Base-by-base conservation (phyloP, 2,797 vertebrate species). In the Poecilia gillii region DNA sequence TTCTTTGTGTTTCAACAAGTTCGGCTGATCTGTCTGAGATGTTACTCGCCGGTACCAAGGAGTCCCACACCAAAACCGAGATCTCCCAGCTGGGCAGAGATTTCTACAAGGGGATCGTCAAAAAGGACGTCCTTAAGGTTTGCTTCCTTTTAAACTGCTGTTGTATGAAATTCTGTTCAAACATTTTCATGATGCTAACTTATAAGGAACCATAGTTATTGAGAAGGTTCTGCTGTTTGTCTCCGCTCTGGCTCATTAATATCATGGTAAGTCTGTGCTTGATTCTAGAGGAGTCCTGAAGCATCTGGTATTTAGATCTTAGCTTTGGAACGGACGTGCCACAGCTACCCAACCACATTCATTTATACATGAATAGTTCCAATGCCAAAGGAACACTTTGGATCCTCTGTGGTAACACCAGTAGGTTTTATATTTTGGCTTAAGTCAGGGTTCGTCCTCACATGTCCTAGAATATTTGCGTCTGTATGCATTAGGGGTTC, bases 61-160 rank as follows among this genome's bases (percentile, higher is more conserved):
- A 97, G 43, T 94, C 96, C 3, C 97, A 98, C 0, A 96, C 97
- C 83, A 93, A 81, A 74, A 97, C 97, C 0, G 97, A 97, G 92
- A 98, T 96, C 86, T 97, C 96, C 1, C 95, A 95, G 79, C 97
- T 97, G 86, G 97, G 97, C 78, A 97, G 96, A 88, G 96, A 97
- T 78, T 98, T 97, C 90, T 95, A 97, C 81, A 96, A 96, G 82
- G 97, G 97, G 3, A 94, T 88, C 85, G 97, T 98, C 89, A 96
- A 94, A 83, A 92, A 90, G 84, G 96, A 97, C 76, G 91, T 97
- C 25, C 97, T 97, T 89, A 96, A 97, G 96, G 97, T 97, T 49
- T 36, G 78, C 76, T 6, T n/a, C 6, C 41, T 81, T 4, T 43
- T 66, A 3, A 13, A 36, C 59, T 18, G 59, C 1, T 46, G 0